Evolutionary conservation across 2,797 vertebrate species (phyloP), one percentile per base, ranked within the genome.

Genomic region (Pantherophis alleghaniensis): DNA sequence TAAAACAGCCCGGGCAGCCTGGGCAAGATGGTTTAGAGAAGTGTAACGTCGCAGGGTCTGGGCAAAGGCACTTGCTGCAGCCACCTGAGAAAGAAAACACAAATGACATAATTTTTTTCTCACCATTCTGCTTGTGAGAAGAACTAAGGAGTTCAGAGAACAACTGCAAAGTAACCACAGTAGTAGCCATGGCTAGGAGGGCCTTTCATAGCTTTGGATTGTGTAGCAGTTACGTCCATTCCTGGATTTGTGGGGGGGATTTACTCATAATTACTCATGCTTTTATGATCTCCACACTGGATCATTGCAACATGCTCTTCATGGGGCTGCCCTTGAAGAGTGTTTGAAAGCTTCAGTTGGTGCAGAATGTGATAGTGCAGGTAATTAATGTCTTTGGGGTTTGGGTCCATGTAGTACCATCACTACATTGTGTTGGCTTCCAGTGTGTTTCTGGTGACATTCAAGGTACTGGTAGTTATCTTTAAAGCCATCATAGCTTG

Each of bases 11-110:
- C 99, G 98, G 0, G 99, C 99, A 0, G 99, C 99, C 96, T 99
- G 99, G 13, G 99, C 99, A 96, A 99, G 96, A 95, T 99, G 99
- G 97, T 99, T 99, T 74, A 99, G 97, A 32, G 99, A 99, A 0
- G 99, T 99, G 96, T 99, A 99, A 93, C 99, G 98, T 37, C 99
- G 98, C 95, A 99, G 96, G 0, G 99, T 99, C 97, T 99, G 99
- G 7, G 99, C 98, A 91, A 99, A 99, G 86, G 99, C 98, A 90
- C 98, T 96, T 0, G 98, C 98, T 37, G 99, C 99, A 69, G 98
- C 98, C 96, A 99, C 98, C 99, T 99, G 94, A 10, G 24, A 47
- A 55, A 47, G n/a, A 10, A 42, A 60, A 60, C 0, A 16, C 0
- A 47, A 16, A 53, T 1, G 47, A 37, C 28, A 20, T 37, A 32